phyloP scores from a whole-genome alignment of 2,797 vertebrate genomes.

The Lycodopsis pacificus region DNA sequence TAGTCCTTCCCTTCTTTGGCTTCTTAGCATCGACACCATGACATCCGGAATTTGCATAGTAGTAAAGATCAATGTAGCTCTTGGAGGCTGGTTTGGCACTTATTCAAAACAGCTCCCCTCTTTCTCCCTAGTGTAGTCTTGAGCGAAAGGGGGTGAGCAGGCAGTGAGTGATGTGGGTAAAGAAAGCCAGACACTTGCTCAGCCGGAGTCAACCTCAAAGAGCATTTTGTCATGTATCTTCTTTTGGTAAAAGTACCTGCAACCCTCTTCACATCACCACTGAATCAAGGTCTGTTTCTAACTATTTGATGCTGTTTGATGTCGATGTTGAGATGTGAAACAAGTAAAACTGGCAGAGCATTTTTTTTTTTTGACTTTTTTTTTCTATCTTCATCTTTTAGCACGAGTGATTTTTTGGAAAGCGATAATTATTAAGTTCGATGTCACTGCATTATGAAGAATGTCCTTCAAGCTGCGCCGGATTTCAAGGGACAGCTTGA shows the following conservation, averaged over 20 bases:
- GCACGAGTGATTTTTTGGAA: conserved; percentile 52
- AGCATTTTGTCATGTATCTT: conserved; percentile 74
- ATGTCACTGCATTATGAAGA: conserved; percentile 73
- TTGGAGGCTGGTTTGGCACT: conserved; percentile 71
- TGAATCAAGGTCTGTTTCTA: conserved; percentile 67
- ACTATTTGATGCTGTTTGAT: conserved; percentile 75
- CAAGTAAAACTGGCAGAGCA: conserved; percentile 44
- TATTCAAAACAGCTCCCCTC: conserved; percentile 72
- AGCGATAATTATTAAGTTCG: conserved; percentile 76
- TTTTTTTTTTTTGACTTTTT: not conserved
- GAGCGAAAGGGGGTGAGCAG: conserved; percentile 60
- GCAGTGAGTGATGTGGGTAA: conserved; percentile 72
- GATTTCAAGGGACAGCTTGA: conserved; percentile 83
- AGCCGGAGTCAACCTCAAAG: conserved; percentile 72
- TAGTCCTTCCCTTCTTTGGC: conserved; percentile 53
- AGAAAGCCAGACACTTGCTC: conserved; percentile 66
- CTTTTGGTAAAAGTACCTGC: conserved; percentile 72
- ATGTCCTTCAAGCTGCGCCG: conserved; percentile 80
- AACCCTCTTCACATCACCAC: conserved; percentile 65
- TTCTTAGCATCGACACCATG: conserved; percentile 69
- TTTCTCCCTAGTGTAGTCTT: conserved; percentile 62
- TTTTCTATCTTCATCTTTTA: conserved; percentile 36
- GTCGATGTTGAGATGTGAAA: conserved; percentile 59
- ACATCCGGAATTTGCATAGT: conserved; percentile 76
- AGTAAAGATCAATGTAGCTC: conserved; percentile 78